phyloP scores from a whole-genome alignment of 2,888 invertebrate genomes.

The Phyllotreta cruciferae region DNA sequence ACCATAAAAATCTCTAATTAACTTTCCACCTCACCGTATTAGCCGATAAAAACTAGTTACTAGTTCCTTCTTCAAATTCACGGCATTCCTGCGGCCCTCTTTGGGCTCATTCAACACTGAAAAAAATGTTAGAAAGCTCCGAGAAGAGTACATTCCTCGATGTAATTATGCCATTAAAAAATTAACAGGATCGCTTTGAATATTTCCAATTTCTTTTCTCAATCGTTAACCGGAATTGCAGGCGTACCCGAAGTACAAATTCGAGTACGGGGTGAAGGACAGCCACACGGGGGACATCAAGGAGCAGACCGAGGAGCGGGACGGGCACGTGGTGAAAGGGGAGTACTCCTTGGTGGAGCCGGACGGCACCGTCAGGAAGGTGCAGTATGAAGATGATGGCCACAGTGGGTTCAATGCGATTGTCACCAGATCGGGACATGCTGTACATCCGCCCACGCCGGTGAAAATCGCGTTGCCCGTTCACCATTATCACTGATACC shows the following conservation, averaged over 20 bases:
- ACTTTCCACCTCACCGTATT: slow-evolving; percentile 3
- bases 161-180: slow-evolving; percentile 10
- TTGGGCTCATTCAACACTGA: neutral
- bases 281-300: slow-evolving; percentile 77
- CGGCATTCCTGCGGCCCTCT: slow-evolving; percentile 3
- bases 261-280: slow-evolving; percentile 75
- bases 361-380: slow-evolving; percentile 70
- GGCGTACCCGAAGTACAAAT: slow-evolving; percentile 74
- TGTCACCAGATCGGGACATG: slow-evolving; percentile 66
- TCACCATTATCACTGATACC: slow-evolving; percentile 18
- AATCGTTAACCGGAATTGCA: slow-evolving; percentile 49
- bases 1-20: slow-evolving; percentile 12
- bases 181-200: too few species aligned
- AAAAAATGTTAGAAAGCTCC: slow-evolving; percentile 4
- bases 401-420: slow-evolving; percentile 67
- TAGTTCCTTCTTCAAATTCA: slow-evolving; percentile 9
- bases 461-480: slow-evolving; percentile 40
- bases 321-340: slow-evolving; percentile 77
- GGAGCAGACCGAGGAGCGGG: slow-evolving; percentile 72
- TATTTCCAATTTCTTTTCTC: neutral
- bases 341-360: slow-evolving; percentile 72
- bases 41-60: neutral
- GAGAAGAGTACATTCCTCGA: neutral
- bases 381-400: slow-evolving; percentile 70
- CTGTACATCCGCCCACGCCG: slow-evolving; percentile 60